phyloP scores from a whole-genome alignment of 2,797 vertebrate genomes.

The Tympanoctomys barrerae region DNA sequence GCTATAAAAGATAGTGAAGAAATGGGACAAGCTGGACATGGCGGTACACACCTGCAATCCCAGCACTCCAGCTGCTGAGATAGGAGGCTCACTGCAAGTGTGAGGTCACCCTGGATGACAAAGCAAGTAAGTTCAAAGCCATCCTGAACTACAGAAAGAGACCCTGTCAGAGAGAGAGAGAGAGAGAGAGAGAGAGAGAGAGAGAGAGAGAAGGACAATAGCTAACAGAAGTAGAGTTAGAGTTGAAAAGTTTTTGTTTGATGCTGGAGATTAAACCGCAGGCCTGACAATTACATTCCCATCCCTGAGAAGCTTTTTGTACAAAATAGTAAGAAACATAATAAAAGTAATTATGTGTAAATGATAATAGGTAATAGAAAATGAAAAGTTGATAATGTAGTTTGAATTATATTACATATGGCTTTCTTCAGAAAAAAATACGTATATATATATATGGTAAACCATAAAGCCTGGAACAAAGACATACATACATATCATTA shows the following conservation, averaged over 20 bases:
- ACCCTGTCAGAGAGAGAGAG: background rate
- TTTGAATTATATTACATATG: constrained; percentile 22
- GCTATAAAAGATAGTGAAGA: background rate
- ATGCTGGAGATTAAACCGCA: background rate
- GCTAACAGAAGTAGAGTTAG: constrained; percentile 9
- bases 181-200: no score
- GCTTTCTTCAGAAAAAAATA: background rate
- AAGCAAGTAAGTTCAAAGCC: background rate
- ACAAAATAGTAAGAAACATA: constrained; percentile 42
- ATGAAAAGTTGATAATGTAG: constrained; percentile 41
- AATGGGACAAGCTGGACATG: background rate
- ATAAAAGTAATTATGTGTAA: constrained; percentile 39
- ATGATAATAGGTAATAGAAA: constrained; percentile 21
- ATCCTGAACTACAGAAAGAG: background rate
- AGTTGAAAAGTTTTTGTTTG: background rate
- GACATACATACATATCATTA: constrained; percentile 2
- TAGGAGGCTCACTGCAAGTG: background rate
- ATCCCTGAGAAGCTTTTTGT: background rate
- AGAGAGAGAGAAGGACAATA: background rate
- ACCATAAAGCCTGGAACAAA: constrained; percentile 31
- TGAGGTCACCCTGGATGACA: background rate
- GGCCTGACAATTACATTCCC: background rate
- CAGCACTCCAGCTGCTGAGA: background rate
- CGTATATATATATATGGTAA: background rate
- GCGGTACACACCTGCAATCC: background rate